These are phyloP conservation scores for Achatina immaculata DNA, from an alignment of 1,140 invertebrate genomes.

Conservation along the genomic window DNA sequence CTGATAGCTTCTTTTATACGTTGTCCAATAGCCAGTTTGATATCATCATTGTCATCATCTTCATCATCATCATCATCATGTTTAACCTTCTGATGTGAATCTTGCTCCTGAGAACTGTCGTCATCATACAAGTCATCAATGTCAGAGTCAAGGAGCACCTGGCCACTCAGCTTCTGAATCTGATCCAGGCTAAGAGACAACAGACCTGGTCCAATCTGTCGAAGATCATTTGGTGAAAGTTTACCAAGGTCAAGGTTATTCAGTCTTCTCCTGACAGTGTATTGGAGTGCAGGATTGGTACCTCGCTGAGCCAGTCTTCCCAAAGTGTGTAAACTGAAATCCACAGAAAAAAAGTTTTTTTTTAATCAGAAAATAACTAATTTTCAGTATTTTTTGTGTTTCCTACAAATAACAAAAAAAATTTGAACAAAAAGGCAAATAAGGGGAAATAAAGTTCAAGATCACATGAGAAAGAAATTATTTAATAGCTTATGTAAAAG, in stretches of 20 bases:
- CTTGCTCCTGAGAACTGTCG: conserved; percentile 19
- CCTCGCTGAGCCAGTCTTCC: conserved; percentile 12
- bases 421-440: neutral
- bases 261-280: conserved; percentile 33
- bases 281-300: conserved; percentile 23
- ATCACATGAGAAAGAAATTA: neutral
- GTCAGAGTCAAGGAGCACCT: conserved; percentile 31
- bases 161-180: conserved; percentile 13
- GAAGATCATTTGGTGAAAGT: conserved; percentile 1
- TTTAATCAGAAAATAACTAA: neutral
- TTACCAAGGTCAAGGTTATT: conserved; percentile 25
- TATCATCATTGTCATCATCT: conserved; percentile 38
- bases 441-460: neutral
- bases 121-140: conserved; percentile 36
- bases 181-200: conserved; percentile 8
- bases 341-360: neutral
- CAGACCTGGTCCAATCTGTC: conserved; percentile 18
- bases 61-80: conserved; percentile 46
- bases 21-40: conserved; percentile 32
- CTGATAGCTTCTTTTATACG: conserved; percentile 32
- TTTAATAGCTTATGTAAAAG: neutral
- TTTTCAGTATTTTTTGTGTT: neutral
- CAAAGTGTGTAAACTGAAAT: conserved; percentile 24
- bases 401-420: neutral
- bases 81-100: neutral